A percentile compares a stretch with the other conserved stretches of the same genome.
These are phyloP conservation scores for Crax fasciolata DNA, from an alignment of 2,797 vertebrate genomes.

Conservation along the genomic window DNA sequence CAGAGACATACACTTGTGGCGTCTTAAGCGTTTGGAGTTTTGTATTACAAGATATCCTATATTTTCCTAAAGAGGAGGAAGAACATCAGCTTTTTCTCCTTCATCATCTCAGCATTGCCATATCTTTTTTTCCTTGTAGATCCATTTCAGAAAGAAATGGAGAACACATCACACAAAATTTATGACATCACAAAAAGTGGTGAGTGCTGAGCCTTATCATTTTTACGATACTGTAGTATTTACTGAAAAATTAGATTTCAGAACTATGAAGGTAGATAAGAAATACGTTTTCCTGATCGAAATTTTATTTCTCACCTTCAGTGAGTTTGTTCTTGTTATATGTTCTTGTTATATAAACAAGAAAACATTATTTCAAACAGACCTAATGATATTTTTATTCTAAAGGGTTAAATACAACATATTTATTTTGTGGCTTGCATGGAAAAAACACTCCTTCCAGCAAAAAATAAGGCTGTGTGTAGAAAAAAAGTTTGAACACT, in stretches of 20 bases:
- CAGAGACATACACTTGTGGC: no score
- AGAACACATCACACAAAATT: not conserved
- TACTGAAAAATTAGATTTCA: not conserved
- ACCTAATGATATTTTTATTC: not conserved
- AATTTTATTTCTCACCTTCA: not conserved
- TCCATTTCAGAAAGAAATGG: not conserved
- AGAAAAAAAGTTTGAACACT: not conserved
- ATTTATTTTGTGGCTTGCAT: not conserved
- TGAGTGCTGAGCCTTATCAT: not conserved
- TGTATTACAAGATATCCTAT: fast-evolving
- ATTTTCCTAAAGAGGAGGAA: not conserved
- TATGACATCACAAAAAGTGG: not conserved
- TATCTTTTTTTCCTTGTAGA: not conserved
- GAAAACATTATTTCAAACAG: not conserved
- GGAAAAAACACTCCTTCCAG: not conserved
- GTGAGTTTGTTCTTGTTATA: not conserved
- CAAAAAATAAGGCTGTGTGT: not conserved
- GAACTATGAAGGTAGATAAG: not conserved
- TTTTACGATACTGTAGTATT: not conserved
- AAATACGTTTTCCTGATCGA: not conserved
- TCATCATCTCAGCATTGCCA: not conserved
- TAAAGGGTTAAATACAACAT: not conserved
- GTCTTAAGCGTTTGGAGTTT: not conserved
- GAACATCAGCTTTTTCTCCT: not conserved
- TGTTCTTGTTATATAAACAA: not conserved